Percentiles rank a stretch among this genome's conserved stretches.
These are phyloP conservation scores for Cylas formicarius DNA, from an alignment of 1,140 invertebrate species.

Conservation along the genomic window DNA sequence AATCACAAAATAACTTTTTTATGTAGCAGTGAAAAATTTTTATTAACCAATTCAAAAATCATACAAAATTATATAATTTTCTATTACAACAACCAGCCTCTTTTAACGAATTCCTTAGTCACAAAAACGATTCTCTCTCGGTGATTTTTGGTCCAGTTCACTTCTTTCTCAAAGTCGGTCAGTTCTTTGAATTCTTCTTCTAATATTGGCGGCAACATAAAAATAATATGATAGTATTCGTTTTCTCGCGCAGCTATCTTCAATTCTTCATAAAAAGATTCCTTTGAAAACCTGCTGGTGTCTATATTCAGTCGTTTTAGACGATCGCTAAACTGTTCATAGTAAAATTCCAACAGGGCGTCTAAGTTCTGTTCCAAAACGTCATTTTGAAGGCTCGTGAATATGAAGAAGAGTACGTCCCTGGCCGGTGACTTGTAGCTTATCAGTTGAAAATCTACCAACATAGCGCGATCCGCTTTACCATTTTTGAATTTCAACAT, in stretches of 20 bases:
- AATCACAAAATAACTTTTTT: too few species aligned
- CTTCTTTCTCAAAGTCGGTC: neutral
- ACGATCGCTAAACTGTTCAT: constrained; percentile 38
- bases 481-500: constrained; percentile 5
- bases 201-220: neutral
- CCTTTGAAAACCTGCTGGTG: neutral
- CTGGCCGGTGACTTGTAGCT: constrained; percentile 44
- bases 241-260: neutral
- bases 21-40: too few species aligned
- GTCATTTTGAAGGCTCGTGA: constrained; percentile 42
- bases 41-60: too few species aligned
- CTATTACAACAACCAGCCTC: constrained; percentile 10
- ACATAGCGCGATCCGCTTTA: neutral
- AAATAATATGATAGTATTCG: neutral
- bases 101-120: constrained; percentile 1
- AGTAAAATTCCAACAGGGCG: constrained; percentile 45
- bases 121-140: constrained; percentile 3
- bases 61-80: too few species aligned
- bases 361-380: constrained; percentile 40
- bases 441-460: constrained; percentile 53
- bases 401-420: constrained; percentile 51
- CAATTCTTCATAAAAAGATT: constrained; percentile 1
- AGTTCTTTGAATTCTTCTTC: too few species aligned
- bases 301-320: constrained; percentile 1
- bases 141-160: neutral